Conservation (phyloP, 2,888 invertebrate species). For the Coelopa pilipes region DNA sequence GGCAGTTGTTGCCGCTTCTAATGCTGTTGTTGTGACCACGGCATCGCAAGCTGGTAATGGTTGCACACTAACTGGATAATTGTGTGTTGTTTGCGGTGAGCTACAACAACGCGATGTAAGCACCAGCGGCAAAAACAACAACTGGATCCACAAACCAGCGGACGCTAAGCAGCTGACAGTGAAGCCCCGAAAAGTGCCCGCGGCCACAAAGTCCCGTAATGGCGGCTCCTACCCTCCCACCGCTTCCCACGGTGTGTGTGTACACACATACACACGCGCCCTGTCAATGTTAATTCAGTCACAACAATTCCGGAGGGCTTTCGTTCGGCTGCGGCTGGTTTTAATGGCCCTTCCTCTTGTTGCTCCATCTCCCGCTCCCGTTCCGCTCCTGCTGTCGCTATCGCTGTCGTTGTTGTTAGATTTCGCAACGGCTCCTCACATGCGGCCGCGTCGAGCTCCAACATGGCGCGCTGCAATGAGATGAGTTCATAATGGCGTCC, state of each 20-base stretch:
- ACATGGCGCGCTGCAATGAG: conserved; percentile 44
- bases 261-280: not conserved
- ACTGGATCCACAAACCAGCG: not conserved
- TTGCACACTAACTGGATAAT: conserved; percentile 25
- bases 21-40: conserved; percentile 15
- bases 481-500: not conserved
- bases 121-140: not conserved
- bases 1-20: not conserved
- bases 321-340: not conserved
- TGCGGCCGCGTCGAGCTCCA: conserved; percentile 62
- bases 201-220: too few relatives aligned
- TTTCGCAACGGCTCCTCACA: conserved; percentile 47
- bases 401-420: not conserved
- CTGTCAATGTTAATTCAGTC: conserved; percentile 34
- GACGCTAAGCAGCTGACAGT: conserved; percentile 8
- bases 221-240: too few relatives aligned
- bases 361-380: not conserved
- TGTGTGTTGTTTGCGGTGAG: conserved; percentile 20
- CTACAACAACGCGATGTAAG: not conserved
- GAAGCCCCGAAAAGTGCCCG: not conserved
- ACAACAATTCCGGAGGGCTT: conserved; percentile 31
- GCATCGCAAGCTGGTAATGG: conserved; percentile 21
- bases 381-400: not conserved
- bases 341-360: not conserved
- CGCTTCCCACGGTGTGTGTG: not conserved